Conservation (phyloP, 2,797 vertebrate genomes). For the Okamejei kenojei region DNA sequence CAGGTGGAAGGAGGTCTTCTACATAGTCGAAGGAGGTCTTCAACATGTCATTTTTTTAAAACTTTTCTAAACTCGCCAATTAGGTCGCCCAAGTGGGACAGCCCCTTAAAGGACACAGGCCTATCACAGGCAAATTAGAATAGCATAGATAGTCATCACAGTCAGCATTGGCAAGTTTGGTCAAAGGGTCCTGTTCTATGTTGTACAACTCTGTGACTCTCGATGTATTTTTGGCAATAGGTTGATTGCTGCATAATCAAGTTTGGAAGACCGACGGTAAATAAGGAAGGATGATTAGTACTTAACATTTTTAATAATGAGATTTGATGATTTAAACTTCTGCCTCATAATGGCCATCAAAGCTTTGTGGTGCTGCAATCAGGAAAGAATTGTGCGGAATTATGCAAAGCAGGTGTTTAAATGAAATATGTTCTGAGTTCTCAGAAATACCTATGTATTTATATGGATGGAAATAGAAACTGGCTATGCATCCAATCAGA, state of each 20-base stretch:
- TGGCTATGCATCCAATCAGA: neutral
- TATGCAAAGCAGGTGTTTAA: neutral
- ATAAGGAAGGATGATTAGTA: neutral
- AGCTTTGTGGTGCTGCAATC: neutral
- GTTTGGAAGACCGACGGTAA: neutral
- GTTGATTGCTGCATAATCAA: neutral
- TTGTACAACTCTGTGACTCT: too few relatives aligned
- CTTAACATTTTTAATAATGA: neutral
- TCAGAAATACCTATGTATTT: neutral
- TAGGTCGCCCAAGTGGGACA: too few relatives aligned
- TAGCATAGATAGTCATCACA: too few relatives aligned
- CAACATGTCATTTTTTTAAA: too few relatives aligned
- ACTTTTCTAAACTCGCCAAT: too few relatives aligned
- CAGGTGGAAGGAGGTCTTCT: too few relatives aligned
- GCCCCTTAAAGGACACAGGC: too few relatives aligned
- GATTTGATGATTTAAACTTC: neutral
- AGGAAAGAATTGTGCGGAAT: neutral
- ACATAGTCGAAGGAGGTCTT: too few relatives aligned
- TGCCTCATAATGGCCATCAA: neutral
- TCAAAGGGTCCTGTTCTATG: too few relatives aligned
- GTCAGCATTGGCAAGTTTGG: too few relatives aligned
- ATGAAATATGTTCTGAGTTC: neutral
- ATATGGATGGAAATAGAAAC: neutral
- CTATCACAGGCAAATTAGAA: too few relatives aligned
- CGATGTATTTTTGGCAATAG: neutral